Evolutionary conservation across 2,113 vertebrate species (phyloP), one percentile per base, ranked within the genome.

Genomic region (Hippopotamus amphibius): DNA sequence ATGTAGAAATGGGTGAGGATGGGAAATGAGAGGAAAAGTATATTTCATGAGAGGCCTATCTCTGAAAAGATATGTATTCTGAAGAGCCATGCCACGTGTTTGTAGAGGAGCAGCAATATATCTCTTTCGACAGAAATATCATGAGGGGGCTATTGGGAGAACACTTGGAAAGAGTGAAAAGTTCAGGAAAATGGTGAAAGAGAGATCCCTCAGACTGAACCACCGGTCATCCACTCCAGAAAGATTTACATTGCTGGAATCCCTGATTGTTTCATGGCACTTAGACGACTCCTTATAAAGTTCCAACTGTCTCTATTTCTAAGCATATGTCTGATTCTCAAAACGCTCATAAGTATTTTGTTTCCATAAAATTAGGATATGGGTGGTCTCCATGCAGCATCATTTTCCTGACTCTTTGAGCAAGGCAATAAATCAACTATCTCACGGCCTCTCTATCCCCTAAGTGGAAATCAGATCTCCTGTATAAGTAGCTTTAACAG

Each of bases 401-500:
- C 8, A 50, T n/a, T 55, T 91, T 81, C 37, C 41, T 37, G 11
- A 63, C 5, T 68, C 95, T 94, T 63, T 83, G 21, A 96, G 57
- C 43, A 90, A 95, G 90, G n/a, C 26, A 80, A 14, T 77, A 77
- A 90, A 57, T 71, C 26, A n/a, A 33, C n/a, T 41, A 50, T 81
- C 33, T 89, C 26, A 13, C 59, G 24, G 8, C 50, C 63, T 86
- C 22, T 66, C 3, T 11, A 14, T 33, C 76, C 15, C 11, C 14
- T n/a, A 50, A 46, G 22, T 69, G 48, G 30, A 22, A 76, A 95
- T 93, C 33, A 88, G 22, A 7, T 74, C n/a, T 86, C 92, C 28
- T 85, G 30, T 82, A 88, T 37, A 80, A 92, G 41, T 85, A 87
- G 68, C 10, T 92, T 94, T 82, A 88, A 77, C 30, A 93, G 96